A percentile compares a stretch with the other conserved stretches of the same genome.
These are phyloP conservation scores for Drosophila prosaltans DNA, from an alignment of 1,140 invertebrate genomes.

Conservation along the genomic window DNA sequence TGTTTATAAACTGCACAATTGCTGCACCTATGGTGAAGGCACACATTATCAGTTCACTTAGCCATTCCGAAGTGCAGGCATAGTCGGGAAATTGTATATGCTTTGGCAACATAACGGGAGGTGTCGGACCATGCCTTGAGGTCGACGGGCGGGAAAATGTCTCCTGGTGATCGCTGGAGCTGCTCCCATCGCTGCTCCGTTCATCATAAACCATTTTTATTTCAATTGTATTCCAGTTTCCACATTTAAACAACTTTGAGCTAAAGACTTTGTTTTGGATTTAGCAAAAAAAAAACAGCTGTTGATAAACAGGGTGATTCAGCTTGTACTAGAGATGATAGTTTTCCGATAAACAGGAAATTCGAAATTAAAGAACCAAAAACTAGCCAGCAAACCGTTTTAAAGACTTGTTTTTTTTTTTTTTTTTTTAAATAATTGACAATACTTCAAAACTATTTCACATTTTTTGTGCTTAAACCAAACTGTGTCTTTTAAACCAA, in stretches of 20 bases:
- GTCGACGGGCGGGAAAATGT: conserved; percentile 43
- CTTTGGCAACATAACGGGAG: conserved; percentile 85
- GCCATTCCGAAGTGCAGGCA: conserved; percentile 90
- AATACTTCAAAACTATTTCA: too few relatives aligned
- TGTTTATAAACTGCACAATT: conserved; percentile 94
- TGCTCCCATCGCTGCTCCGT: conserved; percentile 68
- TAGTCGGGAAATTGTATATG: conserved; percentile 94
- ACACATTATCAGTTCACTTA: conserved; percentile 94
- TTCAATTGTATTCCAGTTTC: background rate
- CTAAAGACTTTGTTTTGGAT: conserved; percentile 5
- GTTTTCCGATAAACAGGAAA: background rate
- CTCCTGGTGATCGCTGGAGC: conserved; percentile 63
- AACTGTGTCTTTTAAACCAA: too few relatives aligned
- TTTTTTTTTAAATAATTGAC: too few relatives aligned
- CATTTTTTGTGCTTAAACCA: too few relatives aligned
- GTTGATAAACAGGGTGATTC: background rate
- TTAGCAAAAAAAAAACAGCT: background rate
- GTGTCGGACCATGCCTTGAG: conserved; percentile 35
- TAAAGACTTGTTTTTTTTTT: too few relatives aligned
- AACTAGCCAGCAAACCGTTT: too few relatives aligned
- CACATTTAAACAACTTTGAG: conserved; percentile 29
- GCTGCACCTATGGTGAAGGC: conserved; percentile 90
- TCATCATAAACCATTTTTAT: conserved; percentile 62
- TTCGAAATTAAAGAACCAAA: background rate
- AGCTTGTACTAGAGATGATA: background rate